These are phyloP conservation scores for Mystacides longicornis DNA, from an alignment of 2,888 invertebrate genomes.

Conservation along the genomic window DNA sequence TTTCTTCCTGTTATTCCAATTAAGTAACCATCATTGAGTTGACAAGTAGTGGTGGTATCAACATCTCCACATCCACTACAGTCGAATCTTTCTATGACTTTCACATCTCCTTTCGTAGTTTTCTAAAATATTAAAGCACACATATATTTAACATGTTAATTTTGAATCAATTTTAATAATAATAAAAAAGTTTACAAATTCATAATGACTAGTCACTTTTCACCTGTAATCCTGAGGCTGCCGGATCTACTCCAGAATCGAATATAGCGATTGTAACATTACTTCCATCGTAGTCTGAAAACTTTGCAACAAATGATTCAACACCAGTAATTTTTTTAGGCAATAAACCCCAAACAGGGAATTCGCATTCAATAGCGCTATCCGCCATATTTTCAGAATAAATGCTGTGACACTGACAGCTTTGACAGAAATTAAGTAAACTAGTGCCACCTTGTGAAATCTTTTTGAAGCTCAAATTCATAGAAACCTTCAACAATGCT, in stretches of 20 bases:
- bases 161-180: background rate
- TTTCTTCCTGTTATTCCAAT: conserved; percentile 82
- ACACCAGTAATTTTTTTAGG: conserved; percentile 96
- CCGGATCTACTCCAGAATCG: conserved; percentile 97
- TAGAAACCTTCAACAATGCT: background rate
- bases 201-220: conserved; percentile 43
- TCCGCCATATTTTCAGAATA: conserved; percentile 44
- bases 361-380: conserved; percentile 55
- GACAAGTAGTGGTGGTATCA: conserved; percentile 63
- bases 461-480: background rate
- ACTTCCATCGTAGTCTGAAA: conserved; percentile 87
- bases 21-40: conserved; percentile 62
- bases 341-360: conserved; percentile 72
- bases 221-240: conserved; percentile 89
- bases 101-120: conserved; percentile 81
- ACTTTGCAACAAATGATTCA: conserved; percentile 75
- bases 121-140: conserved; percentile 47
- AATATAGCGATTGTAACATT: conserved; percentile 90
- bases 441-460: conserved; percentile 12
- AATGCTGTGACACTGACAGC: background rate
- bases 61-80: conserved; percentile 97
- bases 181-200: background rate
- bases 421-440: background rate
- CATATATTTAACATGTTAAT: background rate
- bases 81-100: conserved; percentile 91